Base-by-base conservation (phyloP, 2,888 invertebrate genomes). In the Brachypalpus laphriformis region DNA sequence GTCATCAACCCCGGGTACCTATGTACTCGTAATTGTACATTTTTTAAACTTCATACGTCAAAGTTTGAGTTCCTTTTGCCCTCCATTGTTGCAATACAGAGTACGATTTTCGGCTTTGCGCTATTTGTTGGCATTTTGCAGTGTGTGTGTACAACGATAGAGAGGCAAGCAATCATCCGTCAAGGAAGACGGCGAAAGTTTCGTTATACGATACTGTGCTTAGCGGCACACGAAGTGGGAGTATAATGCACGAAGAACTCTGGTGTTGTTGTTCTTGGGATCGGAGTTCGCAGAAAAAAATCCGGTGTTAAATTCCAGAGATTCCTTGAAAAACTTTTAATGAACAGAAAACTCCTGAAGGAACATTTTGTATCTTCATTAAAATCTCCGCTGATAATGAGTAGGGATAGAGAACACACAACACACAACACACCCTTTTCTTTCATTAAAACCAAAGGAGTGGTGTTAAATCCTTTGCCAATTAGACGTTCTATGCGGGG, bases 341-440 rank as follows among this genome's bases (percentile, higher is more conserved):
- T 85, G 85, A 85, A 85, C 85, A 85, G 57, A 85, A 75, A 85
- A 81, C 85, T 85, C 85, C 81, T 85, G 65, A 76, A 85, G 71
- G 81, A 76, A 85, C 71, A 63, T 78, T 72, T 78, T 78, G 63
- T 78, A 78, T 75, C 85, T 85, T 85, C 74, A 85, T 85, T 85
- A 85, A 85, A 85, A 81, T 70, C 70, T 71, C 47, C 54, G 70
- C 57, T 66, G 65, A 66, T 85, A 75, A 81, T 81, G 74, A 75
- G 80, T 49, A 49, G 56, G 45, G 57, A 56, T 37, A 78, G 51
- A 45, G 40, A 18, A 18, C 14, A 65, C 42, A 40, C 76, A 47
- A 28, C 22, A 34, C n/a, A n/a, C n/a, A n/a, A n/a, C n/a, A n/a
- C n/a, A n/a, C n/a, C 47, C 63, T 37, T 6, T 47, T 20, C 22